A percentile compares a stretch with the other conserved stretches of the same genome.
These are phyloP conservation scores for Echinometra lucunter DNA, from an alignment of 53 echinoderm and acorn worm genomes.

Conservation along the genomic window DNA sequence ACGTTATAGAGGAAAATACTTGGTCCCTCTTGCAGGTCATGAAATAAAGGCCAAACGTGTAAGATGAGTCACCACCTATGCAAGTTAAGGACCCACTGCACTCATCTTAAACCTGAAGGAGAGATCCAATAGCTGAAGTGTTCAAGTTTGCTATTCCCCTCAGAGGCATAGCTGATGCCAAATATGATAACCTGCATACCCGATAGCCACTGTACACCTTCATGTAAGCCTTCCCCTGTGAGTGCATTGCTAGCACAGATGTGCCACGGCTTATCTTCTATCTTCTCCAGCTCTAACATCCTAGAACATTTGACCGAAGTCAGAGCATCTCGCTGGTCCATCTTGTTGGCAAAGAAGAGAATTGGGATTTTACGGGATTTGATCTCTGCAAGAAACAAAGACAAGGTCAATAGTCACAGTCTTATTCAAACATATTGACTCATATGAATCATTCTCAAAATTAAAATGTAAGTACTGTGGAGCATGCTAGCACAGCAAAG, in stretches of 20 bases:
- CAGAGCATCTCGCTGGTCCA: slow-evolving; percentile 88
- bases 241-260: slow-evolving; percentile 98
- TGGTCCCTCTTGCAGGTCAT: too few relatives aligned
- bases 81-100: too few relatives aligned
- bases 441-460: not conserved
- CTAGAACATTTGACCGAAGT: slow-evolving; percentile 88
- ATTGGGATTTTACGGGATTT: slow-evolving; percentile 78
- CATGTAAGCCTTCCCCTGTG: slow-evolving; percentile 95
- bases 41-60: too few relatives aligned
- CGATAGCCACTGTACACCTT: slow-evolving; percentile 96
- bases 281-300: slow-evolving; percentile 83
- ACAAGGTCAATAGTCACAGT: not conserved
- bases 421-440: not conserved
- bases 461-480: not conserved
- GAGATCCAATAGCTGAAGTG: too few relatives aligned
- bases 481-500: not conserved
- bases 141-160: too few relatives aligned
- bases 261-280: slow-evolving; percentile 95
- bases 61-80: too few relatives aligned
- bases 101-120: too few relatives aligned
- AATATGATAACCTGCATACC: slow-evolving; percentile 65
- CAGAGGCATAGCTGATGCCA: too few relatives aligned
- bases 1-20: too few relatives aligned
- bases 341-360: slow-evolving; percentile 97
- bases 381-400: slow-evolving; percentile 74